Base-by-base conservation (phyloP, 2,888 invertebrate genomes). In the Pachliopta kotzebuea region DNA sequence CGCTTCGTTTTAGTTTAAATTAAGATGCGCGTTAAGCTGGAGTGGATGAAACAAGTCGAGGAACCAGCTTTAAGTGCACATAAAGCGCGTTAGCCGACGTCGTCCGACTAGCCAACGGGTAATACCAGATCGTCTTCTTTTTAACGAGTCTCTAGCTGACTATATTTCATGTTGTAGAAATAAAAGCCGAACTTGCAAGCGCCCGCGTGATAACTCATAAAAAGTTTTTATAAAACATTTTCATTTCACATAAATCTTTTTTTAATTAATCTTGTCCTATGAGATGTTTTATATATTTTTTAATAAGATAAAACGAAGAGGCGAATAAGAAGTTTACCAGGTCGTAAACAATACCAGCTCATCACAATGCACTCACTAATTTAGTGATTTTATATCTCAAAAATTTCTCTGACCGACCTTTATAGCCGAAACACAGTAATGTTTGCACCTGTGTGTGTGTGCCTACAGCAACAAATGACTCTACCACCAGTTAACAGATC, bases 51-150 rank as follows among this genome's bases (percentile, higher is more conserved):
- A 85, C 81, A 84, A 86, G 84, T 84, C 80, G 79, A 79, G 82
- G 78, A 85, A 82, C 77, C 79, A 77, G 83, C 80, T 84, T 88
- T 86, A 88, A 88, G 84, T 81, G 85, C 83, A 81, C 86, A 86
- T 89, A 88, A 89, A 89, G 79, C 78, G 84, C 80, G 83, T 84
- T 83, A 84, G 78, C 78, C 80, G 75, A 70, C 78, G 75, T 74
- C 78, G 78, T 79, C 75, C 76, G 74, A 78, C 84, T 76, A 80
- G 77, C 83, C 79, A 74, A 72, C 80, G 78, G 69, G 81, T 85
- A 84, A 84, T 85, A 81, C 81, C 77, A 80, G 84, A 85, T 83
- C 86, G 81, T 82, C 83, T 83, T 85, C 81, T 84, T 86, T 86
- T 86, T 86, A 87, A 86, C 85, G 85, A 85, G 79, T 81, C 84